phyloP scores from a whole-genome alignment of 2,888 invertebrate species.

The Idaea dimidiata region DNA sequence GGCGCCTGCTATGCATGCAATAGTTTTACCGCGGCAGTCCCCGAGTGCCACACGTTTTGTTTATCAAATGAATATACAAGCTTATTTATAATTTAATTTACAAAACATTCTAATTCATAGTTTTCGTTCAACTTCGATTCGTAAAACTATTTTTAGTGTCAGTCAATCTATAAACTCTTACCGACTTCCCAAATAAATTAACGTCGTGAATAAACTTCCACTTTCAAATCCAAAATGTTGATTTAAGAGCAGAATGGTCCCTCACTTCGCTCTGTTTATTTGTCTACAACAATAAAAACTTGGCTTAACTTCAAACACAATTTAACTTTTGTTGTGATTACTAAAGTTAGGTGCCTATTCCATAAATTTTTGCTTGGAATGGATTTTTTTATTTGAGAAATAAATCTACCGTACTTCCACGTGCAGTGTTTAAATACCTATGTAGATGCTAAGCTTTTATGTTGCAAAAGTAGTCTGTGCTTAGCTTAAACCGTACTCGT shows the following conservation, averaged over 20 bases:
- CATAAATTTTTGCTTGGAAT: constrained; percentile 18
- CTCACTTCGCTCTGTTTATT: constrained; percentile 27
- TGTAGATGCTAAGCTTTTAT: not conserved
- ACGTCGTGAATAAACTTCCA: not conserved
- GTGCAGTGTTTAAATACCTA: not conserved
- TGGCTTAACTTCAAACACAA: constrained; percentile 29
- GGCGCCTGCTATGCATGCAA: too few relatives aligned
- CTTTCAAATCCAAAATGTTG: constrained; percentile 29
- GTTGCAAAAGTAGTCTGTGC: not conserved
- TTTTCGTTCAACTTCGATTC: too few relatives aligned
- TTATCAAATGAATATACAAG: too few relatives aligned
- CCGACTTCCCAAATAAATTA: not conserved
- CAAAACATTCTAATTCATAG: too few relatives aligned
- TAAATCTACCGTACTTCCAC: not conserved
- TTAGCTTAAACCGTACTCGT: too few relatives aligned
- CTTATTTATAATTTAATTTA: too few relatives aligned
- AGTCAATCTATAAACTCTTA: not conserved
- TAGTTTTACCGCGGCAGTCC: too few relatives aligned
- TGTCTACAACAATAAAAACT: constrained; percentile 33
- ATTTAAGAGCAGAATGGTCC: constrained; percentile 19
- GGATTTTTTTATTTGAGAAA: not conserved
- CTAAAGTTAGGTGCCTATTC: constrained; percentile 25
- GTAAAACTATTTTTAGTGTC: not conserved
- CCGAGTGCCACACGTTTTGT: too few relatives aligned
- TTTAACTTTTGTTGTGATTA: constrained; percentile 36